Evolutionary conservation across 2,888 invertebrate species (phyloP).

Genomic region (Imbricaverruca yamaguchii): DNA sequence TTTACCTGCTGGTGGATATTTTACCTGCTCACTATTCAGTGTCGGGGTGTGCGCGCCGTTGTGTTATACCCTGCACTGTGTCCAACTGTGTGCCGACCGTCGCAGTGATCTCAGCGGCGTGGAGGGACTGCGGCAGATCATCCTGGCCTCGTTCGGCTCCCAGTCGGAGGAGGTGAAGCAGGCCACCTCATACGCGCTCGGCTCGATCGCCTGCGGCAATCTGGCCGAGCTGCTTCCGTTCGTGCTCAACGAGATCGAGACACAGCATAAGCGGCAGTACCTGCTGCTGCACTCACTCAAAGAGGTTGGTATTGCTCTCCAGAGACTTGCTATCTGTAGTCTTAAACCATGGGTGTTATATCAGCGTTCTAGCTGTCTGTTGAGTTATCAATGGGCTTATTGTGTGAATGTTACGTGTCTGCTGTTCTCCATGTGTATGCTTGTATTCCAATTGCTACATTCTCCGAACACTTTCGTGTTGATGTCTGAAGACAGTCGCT

Average conservation of each 20-base stretch:
- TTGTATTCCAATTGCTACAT: no score
- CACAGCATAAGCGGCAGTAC: slow-evolving; percentile 90
- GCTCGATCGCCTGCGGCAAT: slow-evolving; percentile 93
- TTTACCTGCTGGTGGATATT: background rate
- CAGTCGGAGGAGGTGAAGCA: slow-evolving; percentile 94
- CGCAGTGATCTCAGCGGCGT: slow-evolving; percentile 68
- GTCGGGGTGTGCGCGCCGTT: background rate
- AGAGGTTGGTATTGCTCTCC: slow-evolving; percentile 57
- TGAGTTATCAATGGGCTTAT: no score
- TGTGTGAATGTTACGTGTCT: no score
- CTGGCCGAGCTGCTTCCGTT: slow-evolving; percentile 87
- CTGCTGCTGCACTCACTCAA: slow-evolving; percentile 91
- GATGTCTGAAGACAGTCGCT: no score
- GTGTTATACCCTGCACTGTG: slow-evolving; percentile 11
- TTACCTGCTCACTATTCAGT: background rate
- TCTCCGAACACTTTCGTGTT: no score
- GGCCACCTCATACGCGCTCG: slow-evolving; percentile 93
- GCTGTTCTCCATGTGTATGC: no score
- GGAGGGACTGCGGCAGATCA: slow-evolving; percentile 49
- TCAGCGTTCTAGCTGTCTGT: no score
- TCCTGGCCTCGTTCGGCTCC: slow-evolving; percentile 77
- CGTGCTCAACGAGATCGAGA: slow-evolving; percentile 85
- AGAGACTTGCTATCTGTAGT: no score
- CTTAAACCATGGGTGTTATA: no score
- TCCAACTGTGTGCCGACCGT: background rate